phyloP scores from a whole-genome alignment of 2,797 vertebrate genomes.

The Todus mexicanus region DNA sequence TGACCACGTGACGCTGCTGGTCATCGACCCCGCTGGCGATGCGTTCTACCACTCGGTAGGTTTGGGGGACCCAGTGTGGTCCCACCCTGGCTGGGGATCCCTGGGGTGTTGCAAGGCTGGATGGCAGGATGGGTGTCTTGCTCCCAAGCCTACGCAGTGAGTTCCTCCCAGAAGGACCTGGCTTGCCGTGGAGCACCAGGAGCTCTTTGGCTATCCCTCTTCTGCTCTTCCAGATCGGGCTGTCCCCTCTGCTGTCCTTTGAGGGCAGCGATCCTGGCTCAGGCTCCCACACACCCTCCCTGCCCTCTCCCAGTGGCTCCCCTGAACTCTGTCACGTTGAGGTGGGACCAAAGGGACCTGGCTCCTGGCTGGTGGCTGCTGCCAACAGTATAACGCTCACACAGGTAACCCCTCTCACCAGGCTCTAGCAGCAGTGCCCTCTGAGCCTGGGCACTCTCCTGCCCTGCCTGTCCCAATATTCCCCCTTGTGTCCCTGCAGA shows the following conservation, averaged over 20 bases:
- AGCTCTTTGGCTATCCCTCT: background rate
- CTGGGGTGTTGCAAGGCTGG: background rate
- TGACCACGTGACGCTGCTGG: constrained; percentile 75
- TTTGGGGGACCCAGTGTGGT: background rate
- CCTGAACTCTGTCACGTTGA: constrained; percentile 58
- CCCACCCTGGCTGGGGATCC: background rate
- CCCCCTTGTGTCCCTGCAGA: background rate
- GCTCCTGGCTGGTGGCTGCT: constrained; percentile 68
- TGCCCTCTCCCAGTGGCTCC: background rate
- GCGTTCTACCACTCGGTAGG: constrained; percentile 83
- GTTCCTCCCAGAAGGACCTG: background rate
- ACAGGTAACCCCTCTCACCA: constrained; percentile 66
- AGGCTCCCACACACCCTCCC: background rate
- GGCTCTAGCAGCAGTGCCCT: background rate
- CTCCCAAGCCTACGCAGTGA: background rate
- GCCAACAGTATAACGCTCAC: constrained; percentile 65
- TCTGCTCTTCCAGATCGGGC: constrained; percentile 62
- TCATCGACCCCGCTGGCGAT: constrained; percentile 79
- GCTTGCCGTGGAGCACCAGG: background rate
- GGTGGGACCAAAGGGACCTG: constrained; percentile 63
- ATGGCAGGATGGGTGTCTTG: background rate
- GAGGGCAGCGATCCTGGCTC: constrained; percentile 4
- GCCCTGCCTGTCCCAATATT: background rate
- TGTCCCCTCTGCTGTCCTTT: constrained; percentile 76
- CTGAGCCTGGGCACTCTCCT: background rate